phyloP scores from a whole-genome alignment of 2,113 vertebrate species.

The Zosterops pallidus region DNA sequence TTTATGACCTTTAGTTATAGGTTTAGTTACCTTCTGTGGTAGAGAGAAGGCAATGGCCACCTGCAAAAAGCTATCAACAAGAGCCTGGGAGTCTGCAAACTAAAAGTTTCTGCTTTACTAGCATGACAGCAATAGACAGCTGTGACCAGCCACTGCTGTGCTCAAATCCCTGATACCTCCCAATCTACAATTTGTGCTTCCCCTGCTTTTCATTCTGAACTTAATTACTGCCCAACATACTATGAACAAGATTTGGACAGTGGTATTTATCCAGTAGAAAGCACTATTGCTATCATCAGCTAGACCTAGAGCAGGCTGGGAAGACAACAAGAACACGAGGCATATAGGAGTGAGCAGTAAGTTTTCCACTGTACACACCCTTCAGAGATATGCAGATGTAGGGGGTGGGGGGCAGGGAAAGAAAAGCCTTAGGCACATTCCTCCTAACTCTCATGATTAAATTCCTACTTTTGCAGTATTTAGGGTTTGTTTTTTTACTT shows the following conservation, averaged over 20 bases:
- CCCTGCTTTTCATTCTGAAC: background rate
- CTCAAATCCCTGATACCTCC: background rate
- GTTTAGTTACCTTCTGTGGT: background rate
- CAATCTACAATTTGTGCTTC: background rate
- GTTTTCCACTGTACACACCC: background rate
- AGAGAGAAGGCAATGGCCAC: background rate
- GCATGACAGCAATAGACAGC: background rate
- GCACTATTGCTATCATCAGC: background rate
- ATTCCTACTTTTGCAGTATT: background rate
- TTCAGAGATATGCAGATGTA: background rate
- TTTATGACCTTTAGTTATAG: background rate
- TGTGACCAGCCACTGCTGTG: background rate
- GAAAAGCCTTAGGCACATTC: background rate
- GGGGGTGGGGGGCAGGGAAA: fast-evolving
- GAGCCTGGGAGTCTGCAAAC: background rate
- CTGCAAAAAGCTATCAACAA: background rate
- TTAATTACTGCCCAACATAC: background rate
- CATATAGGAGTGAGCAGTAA: background rate
- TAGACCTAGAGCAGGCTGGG: background rate
- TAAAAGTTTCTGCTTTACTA: background rate
- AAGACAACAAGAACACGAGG: fast-evolving
- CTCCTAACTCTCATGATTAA: background rate
- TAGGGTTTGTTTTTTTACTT: background rate
- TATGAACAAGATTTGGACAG: background rate
- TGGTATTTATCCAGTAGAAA: background rate